Evolutionary conservation across 2,113 vertebrate genomes (phyloP).

Genomic region (Anthoscopus minutus): DNA sequence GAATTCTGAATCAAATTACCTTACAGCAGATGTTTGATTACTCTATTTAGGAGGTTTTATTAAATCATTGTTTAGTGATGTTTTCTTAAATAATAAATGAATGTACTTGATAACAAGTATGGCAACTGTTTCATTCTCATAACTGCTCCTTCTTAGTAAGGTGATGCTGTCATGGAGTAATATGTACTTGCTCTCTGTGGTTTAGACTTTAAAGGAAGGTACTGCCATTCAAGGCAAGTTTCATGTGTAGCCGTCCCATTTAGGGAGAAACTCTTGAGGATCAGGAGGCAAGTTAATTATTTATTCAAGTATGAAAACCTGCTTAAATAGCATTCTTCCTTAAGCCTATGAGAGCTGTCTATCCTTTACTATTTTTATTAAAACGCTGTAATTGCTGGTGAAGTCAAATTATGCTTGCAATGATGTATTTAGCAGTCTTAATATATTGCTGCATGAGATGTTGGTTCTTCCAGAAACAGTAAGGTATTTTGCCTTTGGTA

Average conservation of each 20-base stretch:
- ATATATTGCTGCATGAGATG: background rate
- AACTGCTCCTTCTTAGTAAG: background rate
- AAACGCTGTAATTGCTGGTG: background rate
- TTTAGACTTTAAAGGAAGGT: background rate
- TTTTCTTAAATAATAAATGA: constrained; percentile 1
- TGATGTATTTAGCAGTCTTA: background rate
- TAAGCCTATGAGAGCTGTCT: background rate
- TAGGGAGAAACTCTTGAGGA: background rate
- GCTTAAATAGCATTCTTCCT: background rate
- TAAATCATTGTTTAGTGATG: background rate
- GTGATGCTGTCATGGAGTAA: background rate
- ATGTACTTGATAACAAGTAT: background rate
- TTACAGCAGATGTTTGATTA: background rate
- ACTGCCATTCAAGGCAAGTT: background rate
- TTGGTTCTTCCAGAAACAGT: background rate
- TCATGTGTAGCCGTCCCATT: background rate
- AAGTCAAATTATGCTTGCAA: background rate
- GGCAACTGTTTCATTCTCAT: background rate
- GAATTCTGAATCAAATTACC: background rate
- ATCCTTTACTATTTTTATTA: background rate
- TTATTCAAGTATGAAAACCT: background rate
- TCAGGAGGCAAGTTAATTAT: background rate
- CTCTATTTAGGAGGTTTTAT: background rate
- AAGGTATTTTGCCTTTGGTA: background rate
- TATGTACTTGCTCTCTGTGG: background rate